Evolutionary conservation across 2,797 vertebrate species (phyloP).

Genomic region (Leucoraja ocellata): DNA sequence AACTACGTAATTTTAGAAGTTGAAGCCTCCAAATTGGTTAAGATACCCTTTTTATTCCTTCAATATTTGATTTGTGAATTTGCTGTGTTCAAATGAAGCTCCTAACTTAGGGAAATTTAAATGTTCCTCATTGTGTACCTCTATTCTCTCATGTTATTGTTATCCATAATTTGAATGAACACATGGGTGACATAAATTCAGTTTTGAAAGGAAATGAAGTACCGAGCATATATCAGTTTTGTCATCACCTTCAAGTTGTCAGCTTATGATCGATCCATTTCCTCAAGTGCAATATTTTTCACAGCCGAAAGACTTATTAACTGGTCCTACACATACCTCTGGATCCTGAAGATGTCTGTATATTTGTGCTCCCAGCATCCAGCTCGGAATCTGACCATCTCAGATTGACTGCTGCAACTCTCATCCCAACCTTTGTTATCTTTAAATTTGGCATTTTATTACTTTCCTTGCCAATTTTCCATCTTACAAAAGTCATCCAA

Average conservation of each 20-base stretch:
- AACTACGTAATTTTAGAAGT: background rate
- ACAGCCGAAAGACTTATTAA: too few relatives aligned
- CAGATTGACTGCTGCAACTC: too few relatives aligned
- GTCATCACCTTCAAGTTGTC: background rate
- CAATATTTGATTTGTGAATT: background rate
- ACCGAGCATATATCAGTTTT: background rate
- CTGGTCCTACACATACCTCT: too few relatives aligned
- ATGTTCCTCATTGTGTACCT: background rate
- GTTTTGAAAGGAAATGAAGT: background rate
- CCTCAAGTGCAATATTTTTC: background rate
- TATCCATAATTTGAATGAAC: background rate
- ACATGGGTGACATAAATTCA: background rate
- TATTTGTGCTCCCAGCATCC: too few relatives aligned
- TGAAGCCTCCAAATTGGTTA: background rate
- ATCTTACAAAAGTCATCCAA: too few relatives aligned
- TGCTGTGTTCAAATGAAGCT: background rate
- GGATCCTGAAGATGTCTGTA: too few relatives aligned
- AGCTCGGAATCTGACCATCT: too few relatives aligned
- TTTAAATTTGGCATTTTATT: too few relatives aligned
- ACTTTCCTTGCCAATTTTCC: too few relatives aligned
- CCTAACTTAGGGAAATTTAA: background rate
- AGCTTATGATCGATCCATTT: background rate
- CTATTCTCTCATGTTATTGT: background rate
- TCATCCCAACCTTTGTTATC: too few relatives aligned
- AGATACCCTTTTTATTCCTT: background rate